These are phyloP conservation scores for Lerista edwardsae DNA, from an alignment of 2,797 vertebrate genomes.

Conservation along the genomic window DNA sequence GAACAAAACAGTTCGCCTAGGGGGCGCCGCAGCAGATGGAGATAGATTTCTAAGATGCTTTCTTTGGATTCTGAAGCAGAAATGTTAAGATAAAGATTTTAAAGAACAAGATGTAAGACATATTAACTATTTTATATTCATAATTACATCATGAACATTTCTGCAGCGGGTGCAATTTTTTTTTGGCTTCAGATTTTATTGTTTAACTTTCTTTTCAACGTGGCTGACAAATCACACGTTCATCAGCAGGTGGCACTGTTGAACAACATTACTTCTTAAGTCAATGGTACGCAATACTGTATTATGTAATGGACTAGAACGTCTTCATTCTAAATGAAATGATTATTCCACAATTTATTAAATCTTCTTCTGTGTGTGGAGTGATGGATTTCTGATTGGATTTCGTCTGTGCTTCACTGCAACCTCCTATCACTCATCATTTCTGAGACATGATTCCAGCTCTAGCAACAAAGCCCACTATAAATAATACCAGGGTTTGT, in stretches of 20 bases:
- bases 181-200: accelerated
- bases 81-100: conserved; percentile 9
- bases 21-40: background rate
- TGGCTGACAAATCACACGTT: background rate
- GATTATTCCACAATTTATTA: background rate
- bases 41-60: background rate
- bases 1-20: background rate
- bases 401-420: background rate
- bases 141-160: accelerated
- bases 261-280: conserved; percentile 30
- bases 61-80: background rate
- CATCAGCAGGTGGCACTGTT: conserved; percentile 62
- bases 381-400: background rate
- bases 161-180: accelerated
- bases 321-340: accelerated
- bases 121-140: background rate
- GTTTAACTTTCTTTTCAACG: background rate
- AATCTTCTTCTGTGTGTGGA: background rate
- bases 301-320: background rate
- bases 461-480: background rate
- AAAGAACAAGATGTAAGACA: accelerated
- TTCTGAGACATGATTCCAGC: background rate
- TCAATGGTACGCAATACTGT: background rate
- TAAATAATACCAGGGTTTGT: too few species aligned
- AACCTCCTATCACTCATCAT: background rate